These are phyloP conservation scores for Megathymus violae DNA, from an alignment of 1,140 invertebrate genomes.

Conservation along the genomic window DNA sequence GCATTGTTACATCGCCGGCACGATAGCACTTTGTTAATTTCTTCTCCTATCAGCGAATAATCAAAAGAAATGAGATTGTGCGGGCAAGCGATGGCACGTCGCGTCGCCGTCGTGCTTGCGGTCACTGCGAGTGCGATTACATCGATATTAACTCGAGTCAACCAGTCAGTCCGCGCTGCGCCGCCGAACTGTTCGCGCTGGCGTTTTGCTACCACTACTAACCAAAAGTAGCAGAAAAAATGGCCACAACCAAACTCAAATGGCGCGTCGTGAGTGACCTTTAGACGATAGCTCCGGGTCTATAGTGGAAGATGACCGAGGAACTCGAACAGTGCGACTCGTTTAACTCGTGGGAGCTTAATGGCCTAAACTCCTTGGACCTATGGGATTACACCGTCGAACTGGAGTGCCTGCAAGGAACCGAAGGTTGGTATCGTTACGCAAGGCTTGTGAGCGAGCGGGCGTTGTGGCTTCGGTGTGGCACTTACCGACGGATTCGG, in stretches of 20 bases:
- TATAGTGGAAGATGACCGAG: constrained; percentile 64
- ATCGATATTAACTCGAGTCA: too few relatives aligned
- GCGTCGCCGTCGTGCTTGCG: constrained; percentile 48
- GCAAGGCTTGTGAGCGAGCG: constrained; percentile 68
- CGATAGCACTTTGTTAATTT: constrained; percentile 66
- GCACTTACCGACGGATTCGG: constrained; percentile 53
- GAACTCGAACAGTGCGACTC: constrained; percentile 73
- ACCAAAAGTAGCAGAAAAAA: constrained; percentile 46
- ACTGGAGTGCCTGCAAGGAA: constrained; percentile 89
- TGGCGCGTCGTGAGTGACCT: constrained; percentile 57
- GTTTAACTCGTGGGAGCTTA: constrained; percentile 81
- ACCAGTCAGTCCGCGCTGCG: constrained; percentile 62
- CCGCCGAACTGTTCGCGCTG: constrained; percentile 60
- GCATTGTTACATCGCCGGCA: constrained; percentile 41
- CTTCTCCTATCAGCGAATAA: constrained; percentile 59
- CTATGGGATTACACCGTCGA: constrained; percentile 93
- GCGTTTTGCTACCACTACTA: constrained; percentile 32
- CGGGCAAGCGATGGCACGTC: constrained; percentile 57
- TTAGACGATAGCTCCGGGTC: constrained; percentile 40
- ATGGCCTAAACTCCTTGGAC: constrained; percentile 88
- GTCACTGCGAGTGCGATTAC: constrained; percentile 19
- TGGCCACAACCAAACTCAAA: constrained; percentile 53
- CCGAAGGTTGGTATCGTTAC: constrained; percentile 85
- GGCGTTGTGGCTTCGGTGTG: constrained; percentile 46
- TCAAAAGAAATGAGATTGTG: constrained; percentile 74